A percentile compares a stretch with the other conserved stretches of the same genome.
phyloP scores from a whole-genome alignment of 2,797 vertebrate genomes.

The Nyctalus aviator region DNA sequence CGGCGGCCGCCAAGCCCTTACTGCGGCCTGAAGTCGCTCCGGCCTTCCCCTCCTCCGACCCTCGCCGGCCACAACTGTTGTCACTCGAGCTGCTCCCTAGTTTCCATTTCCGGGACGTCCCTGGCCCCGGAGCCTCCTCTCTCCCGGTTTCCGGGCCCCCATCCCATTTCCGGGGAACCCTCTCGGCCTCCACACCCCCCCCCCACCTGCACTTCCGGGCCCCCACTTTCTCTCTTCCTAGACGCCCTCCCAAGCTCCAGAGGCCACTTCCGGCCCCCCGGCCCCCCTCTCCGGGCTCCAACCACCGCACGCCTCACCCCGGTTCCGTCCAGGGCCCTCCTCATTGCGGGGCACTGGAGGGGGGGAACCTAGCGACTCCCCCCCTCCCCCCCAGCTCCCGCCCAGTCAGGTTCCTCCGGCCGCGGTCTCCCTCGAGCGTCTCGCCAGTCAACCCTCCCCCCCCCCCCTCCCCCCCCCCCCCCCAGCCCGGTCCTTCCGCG shows the following conservation, averaged over 20 bases:
- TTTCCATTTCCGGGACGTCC: conserved; percentile 82
- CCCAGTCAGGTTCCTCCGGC: conserved; percentile 30
- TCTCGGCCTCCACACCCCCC: conserved; percentile 57
- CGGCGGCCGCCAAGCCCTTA: conserved; percentile 53
- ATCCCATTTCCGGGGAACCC: conserved; percentile 82
- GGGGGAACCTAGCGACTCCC: background rate
- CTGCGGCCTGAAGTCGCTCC: conserved; percentile 57
- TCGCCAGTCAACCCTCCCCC: conserved; percentile 69
- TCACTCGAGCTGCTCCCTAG: conserved; percentile 79
- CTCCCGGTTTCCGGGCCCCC: conserved; percentile 81
- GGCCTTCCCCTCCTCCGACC: conserved; percentile 64
- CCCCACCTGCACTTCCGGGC: conserved; percentile 83
- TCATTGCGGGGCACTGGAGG: conserved; percentile 24
- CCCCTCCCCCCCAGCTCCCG: background rate
- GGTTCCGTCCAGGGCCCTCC: background rate
- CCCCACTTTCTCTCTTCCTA: conserved; percentile 80
- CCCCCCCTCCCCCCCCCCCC: conserved; percentile 66
- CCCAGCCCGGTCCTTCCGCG: conserved; percentile 63
- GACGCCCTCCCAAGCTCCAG: conserved; percentile 68
- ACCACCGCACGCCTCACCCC: conserved; percentile 27
- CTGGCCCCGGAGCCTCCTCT: conserved; percentile 56
- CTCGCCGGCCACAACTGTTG: conserved; percentile 75
- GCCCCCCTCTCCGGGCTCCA: background rate
- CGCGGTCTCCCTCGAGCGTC: conserved; percentile 74
- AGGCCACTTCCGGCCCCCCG: conserved; percentile 73